Evolutionary conservation across 2,797 vertebrate species (phyloP).

Genomic region (Pseudotriccus pelzelni): DNA sequence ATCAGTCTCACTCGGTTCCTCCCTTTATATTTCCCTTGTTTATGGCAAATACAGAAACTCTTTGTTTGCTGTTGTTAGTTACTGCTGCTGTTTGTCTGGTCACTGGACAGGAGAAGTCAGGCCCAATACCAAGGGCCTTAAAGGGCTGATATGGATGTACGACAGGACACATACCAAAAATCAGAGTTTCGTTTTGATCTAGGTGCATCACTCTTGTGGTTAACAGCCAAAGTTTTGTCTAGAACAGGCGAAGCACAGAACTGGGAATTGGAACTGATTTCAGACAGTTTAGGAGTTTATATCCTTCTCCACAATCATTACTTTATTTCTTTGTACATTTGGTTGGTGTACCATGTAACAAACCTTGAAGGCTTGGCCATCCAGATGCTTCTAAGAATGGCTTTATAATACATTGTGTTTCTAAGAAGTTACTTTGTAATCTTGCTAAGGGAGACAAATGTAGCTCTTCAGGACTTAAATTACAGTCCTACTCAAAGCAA

Average conservation of each 20-base stretch:
- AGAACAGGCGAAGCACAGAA: neutral
- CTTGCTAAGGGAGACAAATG: neutral
- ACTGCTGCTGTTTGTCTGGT: neutral
- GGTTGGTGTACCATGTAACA: neutral
- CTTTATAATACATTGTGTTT: neutral
- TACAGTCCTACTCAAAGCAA: neutral
- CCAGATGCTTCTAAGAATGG: neutral
- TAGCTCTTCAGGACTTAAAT: neutral
- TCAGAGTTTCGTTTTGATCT: neutral
- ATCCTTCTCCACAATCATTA: neutral
- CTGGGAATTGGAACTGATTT: neutral
- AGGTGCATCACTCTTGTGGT: neutral
- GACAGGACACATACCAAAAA: neutral
- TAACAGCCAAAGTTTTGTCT: neutral
- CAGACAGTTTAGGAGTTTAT: neutral
- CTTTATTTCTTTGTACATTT: neutral
- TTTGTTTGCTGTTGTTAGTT: neutral
- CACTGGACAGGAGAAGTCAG: neutral
- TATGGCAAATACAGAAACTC: neutral
- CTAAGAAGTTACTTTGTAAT: neutral
- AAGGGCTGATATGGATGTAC: neutral
- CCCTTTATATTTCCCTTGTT: neutral
- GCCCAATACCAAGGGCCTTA: fast-evolving
- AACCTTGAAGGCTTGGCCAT: neutral
- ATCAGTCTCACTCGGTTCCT: fast-evolving